Evolutionary conservation across 2,113 vertebrate species (phyloP).

Genomic region (Rhea pennata): DNA sequence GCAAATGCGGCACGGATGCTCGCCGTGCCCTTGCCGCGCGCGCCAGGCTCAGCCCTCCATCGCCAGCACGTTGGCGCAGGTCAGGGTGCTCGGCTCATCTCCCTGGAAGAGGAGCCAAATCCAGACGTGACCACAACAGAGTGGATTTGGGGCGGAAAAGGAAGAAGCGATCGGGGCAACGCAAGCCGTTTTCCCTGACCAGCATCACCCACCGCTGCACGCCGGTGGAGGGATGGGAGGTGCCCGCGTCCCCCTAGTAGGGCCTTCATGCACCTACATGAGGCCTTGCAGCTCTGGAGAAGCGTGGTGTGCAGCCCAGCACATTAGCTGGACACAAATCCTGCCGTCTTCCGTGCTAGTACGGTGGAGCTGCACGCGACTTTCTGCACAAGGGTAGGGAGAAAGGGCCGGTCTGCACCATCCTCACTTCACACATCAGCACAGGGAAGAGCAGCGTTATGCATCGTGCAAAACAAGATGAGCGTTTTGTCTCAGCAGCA

Average conservation of each 20-base stretch:
- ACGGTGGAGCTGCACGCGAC: neutral
- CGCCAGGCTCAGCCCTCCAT: fast-evolving
- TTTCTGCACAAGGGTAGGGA: neutral
- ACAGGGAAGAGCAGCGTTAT: neutral
- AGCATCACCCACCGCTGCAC: neutral
- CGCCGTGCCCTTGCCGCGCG: neutral
- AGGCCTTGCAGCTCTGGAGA: neutral
- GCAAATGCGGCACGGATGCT: neutral
- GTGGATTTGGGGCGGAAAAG: neutral
- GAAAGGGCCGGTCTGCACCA: neutral
- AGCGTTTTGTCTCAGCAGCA: neutral
- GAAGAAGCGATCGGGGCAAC: neutral
- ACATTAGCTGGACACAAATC: neutral
- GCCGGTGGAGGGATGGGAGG: no score
- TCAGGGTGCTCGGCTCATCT: fast-evolving
- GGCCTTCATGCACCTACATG: neutral
- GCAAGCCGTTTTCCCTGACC: fast-evolving
- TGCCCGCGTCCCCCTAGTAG: no score
- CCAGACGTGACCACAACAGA: neutral
- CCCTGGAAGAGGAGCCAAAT: neutral
- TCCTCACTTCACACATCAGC: neutral
- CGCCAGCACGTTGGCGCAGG: fast-evolving
- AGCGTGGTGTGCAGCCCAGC: fast-evolving
- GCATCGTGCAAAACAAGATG: neutral
- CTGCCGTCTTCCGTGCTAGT: fast-evolving